Evolutionary conservation across 2,888 invertebrate genomes (phyloP).

Genomic region (Tetropium fuscum): DNA sequence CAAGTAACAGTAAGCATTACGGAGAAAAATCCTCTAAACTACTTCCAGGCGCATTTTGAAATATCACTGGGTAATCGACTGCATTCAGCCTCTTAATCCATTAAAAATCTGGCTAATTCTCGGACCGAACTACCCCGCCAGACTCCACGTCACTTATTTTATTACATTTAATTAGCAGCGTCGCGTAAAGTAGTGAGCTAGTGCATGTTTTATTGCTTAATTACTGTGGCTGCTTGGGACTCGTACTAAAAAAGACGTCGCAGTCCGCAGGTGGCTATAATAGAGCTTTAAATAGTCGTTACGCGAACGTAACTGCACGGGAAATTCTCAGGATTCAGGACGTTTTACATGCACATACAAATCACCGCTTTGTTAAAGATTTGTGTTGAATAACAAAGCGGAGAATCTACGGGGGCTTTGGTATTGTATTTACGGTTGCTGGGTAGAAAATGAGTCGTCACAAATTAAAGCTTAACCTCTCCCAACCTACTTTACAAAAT

Average conservation of each 20-base stretch:
- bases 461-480: too few species aligned
- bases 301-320: not conserved
- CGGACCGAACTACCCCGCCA: not conserved
- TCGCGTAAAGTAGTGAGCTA: conserved; percentile 31
- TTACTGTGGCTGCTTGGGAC: conserved; percentile 21
- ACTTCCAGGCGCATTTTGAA: too few species aligned
- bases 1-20: too few species aligned
- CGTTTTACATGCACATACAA: too few species aligned
- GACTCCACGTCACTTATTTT: conserved; percentile 20
- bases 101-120: conserved; percentile 1
- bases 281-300: conserved; percentile 14
- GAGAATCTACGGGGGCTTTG: too few species aligned
- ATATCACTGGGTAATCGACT: too few species aligned
- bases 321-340: not conserved
- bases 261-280: conserved; percentile 10
- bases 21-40: too few species aligned
- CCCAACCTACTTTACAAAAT: too few species aligned
- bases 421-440: too few species aligned
- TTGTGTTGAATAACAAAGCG: too few species aligned
- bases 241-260: conserved; percentile 7
- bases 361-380: too few species aligned
- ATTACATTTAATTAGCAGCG: conserved; percentile 38
- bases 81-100: not conserved
- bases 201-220: conserved; percentile 38
- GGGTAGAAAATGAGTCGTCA: too few species aligned